A percentile compares a stretch with the other conserved stretches of the same genome.
Evolutionary conservation across 2,797 vertebrate genomes (phyloP).

Genomic region (Otolemur crassicaudatus): DNA sequence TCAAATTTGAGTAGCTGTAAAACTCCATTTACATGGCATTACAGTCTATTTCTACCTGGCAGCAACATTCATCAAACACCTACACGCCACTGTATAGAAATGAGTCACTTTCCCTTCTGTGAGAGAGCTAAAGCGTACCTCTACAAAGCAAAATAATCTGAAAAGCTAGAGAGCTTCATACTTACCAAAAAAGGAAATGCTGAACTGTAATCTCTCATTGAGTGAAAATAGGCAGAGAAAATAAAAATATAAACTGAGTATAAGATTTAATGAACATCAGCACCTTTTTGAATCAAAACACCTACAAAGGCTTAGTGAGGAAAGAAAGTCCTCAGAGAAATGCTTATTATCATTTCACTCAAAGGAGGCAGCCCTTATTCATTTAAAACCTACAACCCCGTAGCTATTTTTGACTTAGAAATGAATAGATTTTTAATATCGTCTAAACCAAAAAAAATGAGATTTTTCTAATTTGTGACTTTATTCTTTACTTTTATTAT

Average conservation of each 20-base stretch:
- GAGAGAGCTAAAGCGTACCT: slow-evolving; percentile 41
- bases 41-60: slow-evolving; percentile 70
- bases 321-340: background rate
- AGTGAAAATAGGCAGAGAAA: slow-evolving; percentile 66
- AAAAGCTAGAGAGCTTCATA: slow-evolving; percentile 48
- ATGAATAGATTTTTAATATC: background rate
- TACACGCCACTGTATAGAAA: slow-evolving; percentile 62
- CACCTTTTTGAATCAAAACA: slow-evolving; percentile 29
- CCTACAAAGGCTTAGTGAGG: background rate
- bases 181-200: slow-evolving; percentile 60
- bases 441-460: background rate
- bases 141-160: slow-evolving; percentile 42
- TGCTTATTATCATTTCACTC: background rate
- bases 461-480: slow-evolving; percentile 10
- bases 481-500: background rate
- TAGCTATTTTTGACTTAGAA: slow-evolving; percentile 29
- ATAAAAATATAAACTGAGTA: slow-evolving; percentile 65
- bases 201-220: slow-evolving; percentile 25
- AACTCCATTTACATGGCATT: slow-evolving; percentile 28
- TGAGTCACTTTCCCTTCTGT: slow-evolving; percentile 74
- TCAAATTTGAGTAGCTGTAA: slow-evolving; percentile 51
- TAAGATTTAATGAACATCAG: slow-evolving; percentile 21
- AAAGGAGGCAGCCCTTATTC: background rate
- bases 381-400: slow-evolving; percentile 40
- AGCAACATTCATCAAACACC: slow-evolving; percentile 70